These are phyloP conservation scores for Netelia virgata DNA, from an alignment of 2,888 invertebrate species.

Conservation along the genomic window DNA sequence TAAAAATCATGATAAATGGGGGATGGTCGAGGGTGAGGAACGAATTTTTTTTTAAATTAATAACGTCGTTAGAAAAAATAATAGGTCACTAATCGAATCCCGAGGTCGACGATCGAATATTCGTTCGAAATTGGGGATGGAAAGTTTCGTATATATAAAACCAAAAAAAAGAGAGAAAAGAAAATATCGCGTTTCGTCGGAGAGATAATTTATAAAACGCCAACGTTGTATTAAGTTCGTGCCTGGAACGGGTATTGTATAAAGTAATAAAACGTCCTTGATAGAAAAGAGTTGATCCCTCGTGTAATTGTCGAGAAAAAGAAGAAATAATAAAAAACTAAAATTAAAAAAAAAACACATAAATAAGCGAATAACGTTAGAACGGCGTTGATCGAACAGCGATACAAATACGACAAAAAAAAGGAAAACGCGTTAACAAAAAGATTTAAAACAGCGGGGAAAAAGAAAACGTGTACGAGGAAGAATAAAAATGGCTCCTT, in stretches of 20 bases:
- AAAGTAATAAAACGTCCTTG: constrained; percentile 43
- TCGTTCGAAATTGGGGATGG: not conserved
- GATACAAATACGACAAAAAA: constrained; percentile 6
- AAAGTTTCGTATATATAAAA: not conserved
- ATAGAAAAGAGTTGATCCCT: constrained; percentile 39
- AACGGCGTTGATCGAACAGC: constrained; percentile 5
- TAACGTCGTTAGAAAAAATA: not conserved
- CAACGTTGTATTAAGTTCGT: constrained; percentile 41
- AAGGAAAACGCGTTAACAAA: constrained; percentile 15
- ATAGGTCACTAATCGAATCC: too few relatives aligned
- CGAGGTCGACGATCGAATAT: too few relatives aligned
- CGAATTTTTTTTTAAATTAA: not conserved
- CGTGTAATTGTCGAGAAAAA: constrained; percentile 3
- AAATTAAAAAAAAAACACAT: not conserved
- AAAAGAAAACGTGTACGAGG: too few relatives aligned
- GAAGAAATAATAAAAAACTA: not conserved
- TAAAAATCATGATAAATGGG: not conserved
- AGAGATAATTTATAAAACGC: constrained; percentile 42
- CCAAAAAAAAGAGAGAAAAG: constrained; percentile 14
- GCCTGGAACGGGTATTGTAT: constrained; percentile 58
- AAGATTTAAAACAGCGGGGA: constrained; percentile 22
- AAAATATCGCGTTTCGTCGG: constrained; percentile 1
- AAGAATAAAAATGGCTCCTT: constrained; percentile 52
- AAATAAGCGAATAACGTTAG: not conserved
- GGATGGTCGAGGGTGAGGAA: not conserved